phyloP scores from a whole-genome alignment of 2,797 vertebrate species.

The Fringilla coelebs region DNA sequence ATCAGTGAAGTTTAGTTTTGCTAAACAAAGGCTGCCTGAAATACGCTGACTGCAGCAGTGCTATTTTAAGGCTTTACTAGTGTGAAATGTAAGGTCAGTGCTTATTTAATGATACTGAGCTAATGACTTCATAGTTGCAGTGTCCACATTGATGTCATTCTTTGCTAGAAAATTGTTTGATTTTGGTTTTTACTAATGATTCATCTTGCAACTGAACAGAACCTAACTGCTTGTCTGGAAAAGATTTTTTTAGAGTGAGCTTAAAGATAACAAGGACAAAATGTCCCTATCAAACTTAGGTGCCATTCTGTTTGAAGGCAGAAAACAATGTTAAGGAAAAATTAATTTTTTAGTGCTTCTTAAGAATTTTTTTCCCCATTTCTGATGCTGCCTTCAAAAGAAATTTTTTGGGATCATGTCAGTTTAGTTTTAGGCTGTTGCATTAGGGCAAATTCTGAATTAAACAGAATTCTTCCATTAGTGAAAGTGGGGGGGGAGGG shows the following conservation, averaged over 20 bases:
- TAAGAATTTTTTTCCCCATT: background rate
- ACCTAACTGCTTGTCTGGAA: background rate
- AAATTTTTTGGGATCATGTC: background rate
- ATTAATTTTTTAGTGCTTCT: background rate
- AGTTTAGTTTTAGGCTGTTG: background rate
- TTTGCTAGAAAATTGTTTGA: background rate
- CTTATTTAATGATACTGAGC: background rate
- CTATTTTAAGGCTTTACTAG: constrained; percentile 14
- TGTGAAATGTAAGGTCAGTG: background rate
- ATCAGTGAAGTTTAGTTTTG: constrained; percentile 16
- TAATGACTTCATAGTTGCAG: background rate
- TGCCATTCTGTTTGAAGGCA: background rate
- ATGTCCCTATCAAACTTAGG: background rate
- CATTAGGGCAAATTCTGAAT: background rate
- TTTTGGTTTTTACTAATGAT: background rate
- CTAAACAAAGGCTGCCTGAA: constrained; percentile 34
- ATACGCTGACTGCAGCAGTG: background rate
- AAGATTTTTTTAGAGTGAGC: background rate
- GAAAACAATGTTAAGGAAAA: background rate
- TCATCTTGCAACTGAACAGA: background rate
- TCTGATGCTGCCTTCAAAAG: background rate
- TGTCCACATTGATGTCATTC: background rate
- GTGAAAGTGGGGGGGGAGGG: background rate
- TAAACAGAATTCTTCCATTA: background rate
- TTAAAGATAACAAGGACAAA: background rate